These are phyloP conservation scores for Puntigrus tetrazona DNA, from an alignment of 2,113 vertebrate genomes.

Conservation along the genomic window DNA sequence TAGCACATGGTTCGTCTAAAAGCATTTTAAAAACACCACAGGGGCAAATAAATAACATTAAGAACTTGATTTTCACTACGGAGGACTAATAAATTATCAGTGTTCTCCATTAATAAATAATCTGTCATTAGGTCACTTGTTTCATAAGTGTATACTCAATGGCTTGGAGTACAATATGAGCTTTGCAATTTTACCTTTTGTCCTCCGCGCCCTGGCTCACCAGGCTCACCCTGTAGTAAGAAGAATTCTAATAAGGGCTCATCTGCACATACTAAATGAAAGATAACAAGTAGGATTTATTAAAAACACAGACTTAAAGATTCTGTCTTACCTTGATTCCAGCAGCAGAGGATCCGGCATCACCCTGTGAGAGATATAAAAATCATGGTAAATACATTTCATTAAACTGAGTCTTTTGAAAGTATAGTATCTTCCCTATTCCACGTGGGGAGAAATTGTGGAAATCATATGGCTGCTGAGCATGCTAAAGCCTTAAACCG, in stretches of 20 bases:
- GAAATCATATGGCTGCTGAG: not conserved
- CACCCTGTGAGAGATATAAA: constrained; percentile 78
- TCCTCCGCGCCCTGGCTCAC: constrained; percentile 90
- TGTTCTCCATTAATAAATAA: not conserved
- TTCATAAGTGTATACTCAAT: not conserved
- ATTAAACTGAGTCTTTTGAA: not conserved
- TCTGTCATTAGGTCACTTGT: not conserved
- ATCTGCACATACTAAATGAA: constrained; percentile 2
- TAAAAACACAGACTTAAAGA: not conserved
- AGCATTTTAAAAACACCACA: no score
- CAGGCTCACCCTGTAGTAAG: constrained; percentile 89
- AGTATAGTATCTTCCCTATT: not conserved
- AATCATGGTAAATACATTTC: not conserved
- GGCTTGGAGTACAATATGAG: not conserved
- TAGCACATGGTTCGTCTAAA: no score
- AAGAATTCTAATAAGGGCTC: not conserved
- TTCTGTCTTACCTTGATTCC: constrained; percentile 89
- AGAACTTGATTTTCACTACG: no score
- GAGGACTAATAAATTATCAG: no score
- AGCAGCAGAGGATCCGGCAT: constrained; percentile 95
- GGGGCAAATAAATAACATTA: no score
- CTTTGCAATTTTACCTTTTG: constrained; percentile 84
- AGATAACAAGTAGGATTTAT: not conserved
- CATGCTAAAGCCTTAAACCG: not conserved
- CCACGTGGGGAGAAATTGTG: not conserved